Conservation (phyloP, 2,797 vertebrate genomes). For the Sphaeramia orbicularis region DNA sequence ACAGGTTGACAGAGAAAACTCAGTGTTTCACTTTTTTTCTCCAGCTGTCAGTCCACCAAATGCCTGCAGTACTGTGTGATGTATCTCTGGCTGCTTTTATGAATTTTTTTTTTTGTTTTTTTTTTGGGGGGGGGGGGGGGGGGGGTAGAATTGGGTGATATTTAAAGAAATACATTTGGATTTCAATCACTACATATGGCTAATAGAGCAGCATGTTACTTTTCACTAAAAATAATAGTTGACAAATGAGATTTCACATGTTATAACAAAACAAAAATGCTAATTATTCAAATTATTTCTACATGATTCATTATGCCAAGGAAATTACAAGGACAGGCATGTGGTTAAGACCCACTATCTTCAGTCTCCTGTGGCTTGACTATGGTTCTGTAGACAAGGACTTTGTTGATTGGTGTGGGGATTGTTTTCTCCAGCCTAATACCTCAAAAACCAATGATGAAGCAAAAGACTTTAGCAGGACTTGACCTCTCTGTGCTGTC, state of each 20-base stretch:
- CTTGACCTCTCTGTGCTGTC: slow-evolving; percentile 23
- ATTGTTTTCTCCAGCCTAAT: slow-evolving; percentile 21
- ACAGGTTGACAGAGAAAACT: neutral
- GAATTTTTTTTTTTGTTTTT: too few relatives aligned
- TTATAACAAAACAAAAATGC: too few relatives aligned
- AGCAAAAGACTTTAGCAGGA: slow-evolving; percentile 13
- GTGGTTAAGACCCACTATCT: slow-evolving; percentile 4
- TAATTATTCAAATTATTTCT: too few relatives aligned
- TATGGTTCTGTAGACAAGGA: neutral
- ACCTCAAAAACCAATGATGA: slow-evolving; percentile 14
- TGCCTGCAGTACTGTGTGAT: neutral
- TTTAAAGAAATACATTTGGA: too few relatives aligned
- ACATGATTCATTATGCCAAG: neutral
- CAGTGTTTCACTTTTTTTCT: neutral
- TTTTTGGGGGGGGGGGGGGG: too few relatives aligned
- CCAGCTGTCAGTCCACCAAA: slow-evolving; percentile 1
- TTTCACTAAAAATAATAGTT: too few relatives aligned
- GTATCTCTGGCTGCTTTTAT: too few relatives aligned
- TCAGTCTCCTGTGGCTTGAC: neutral
- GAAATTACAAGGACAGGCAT: slow-evolving; percentile 9
- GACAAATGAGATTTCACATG: too few relatives aligned
- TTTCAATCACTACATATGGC: too few relatives aligned
- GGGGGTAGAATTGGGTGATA: too few relatives aligned
- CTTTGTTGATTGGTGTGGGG: slow-evolving; percentile 24
- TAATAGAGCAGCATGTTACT: too few relatives aligned